A percentile compares a stretch with the other conserved stretches of the same genome.
Conservation (phyloP, 2,888 invertebrate genomes). For the Vandiemenella viatica region DNA sequence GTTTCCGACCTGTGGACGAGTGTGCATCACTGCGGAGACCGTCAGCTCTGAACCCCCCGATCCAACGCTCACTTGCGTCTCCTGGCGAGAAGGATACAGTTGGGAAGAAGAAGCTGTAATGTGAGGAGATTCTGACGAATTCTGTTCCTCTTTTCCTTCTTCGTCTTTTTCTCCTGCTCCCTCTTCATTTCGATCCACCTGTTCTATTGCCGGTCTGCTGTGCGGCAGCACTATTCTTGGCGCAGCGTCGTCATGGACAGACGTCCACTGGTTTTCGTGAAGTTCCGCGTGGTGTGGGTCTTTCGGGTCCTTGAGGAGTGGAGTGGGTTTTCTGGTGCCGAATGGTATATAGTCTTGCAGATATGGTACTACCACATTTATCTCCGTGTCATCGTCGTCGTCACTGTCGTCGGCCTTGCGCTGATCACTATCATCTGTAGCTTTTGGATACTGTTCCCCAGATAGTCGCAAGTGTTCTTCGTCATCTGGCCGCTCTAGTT, state of each 20-base stretch:
- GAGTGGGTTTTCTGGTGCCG: slow-evolving; percentile 24
- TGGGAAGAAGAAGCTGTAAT: slow-evolving; percentile 15
- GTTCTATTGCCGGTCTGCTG: background rate
- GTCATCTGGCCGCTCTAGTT: slow-evolving; percentile 27
- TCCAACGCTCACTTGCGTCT: slow-evolving; percentile 7
- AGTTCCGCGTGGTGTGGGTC: background rate
- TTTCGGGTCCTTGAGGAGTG: background rate
- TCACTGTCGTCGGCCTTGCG: slow-evolving; percentile 10
- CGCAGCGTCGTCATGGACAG: slow-evolving; percentile 6
- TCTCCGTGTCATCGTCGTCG: slow-evolving; percentile 22
- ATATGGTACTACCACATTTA: slow-evolving; percentile 30
- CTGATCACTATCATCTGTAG: slow-evolving; percentile 15
- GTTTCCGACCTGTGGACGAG: slow-evolving; percentile 20
- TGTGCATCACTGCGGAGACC: slow-evolving; percentile 30
- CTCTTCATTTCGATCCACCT: too few relatives aligned
- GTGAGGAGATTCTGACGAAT: slow-evolving; percentile 3
- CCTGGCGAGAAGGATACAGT: slow-evolving; percentile 12
- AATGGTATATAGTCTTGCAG: slow-evolving; percentile 32
- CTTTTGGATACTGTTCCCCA: too few relatives aligned
- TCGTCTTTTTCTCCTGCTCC: background rate
- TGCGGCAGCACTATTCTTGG: slow-evolving; percentile 6
- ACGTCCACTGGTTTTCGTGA: too few relatives aligned
- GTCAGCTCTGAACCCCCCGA: slow-evolving; percentile 26
- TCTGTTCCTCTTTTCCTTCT: background rate
- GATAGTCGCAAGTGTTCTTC: slow-evolving; percentile 17